Base-by-base conservation (phyloP, 2,113 vertebrate genomes). In the Eulemur rufifrons region DNA sequence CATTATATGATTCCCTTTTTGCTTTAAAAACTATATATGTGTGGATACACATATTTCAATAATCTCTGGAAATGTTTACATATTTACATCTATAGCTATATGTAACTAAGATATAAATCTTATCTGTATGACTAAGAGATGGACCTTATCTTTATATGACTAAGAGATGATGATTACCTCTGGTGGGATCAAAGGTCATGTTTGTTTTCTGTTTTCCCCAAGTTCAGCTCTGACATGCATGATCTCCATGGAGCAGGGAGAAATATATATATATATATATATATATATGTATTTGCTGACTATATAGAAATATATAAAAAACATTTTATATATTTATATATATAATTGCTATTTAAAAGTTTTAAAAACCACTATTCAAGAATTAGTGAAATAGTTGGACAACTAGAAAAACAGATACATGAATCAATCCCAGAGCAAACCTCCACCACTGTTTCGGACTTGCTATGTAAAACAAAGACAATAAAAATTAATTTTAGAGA, bases 141-240 rank as follows among this genome's bases (percentile, higher is more conserved):
- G 71, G 63, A 87, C 61, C 23, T 93, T 95, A 91, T 89, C 93
- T 63, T 87, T 69, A 77, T 50, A 86, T 69, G 59, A 97, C 89
- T 96, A 93, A 97, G 91, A 96, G 50, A 76, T 86, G 61, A 95
- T 89, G 45, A 12, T 93, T 96, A 96, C 94, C 95, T 96, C 66
- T 69, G 39, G 32, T 63, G 71, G 94, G 80, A 95, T 95, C 95
- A 94, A 86, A 97, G 80, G 95, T 95, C 91, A 93, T 61, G 37
- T 71, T 84, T 96, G 37, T 93, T 91, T 86, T 76, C 71, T 90
- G 76, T 87, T 77, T 93, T 87, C 74, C 56, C 66, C 47, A 86
- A 81, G 50, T 17, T 95, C n/a, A 76, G 64, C 47, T 76, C 25
- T 61, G 50, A 92, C 8, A 82, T 21, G 37, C 14, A 68, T 34